These are phyloP conservation scores for Neogobius melanostomus DNA, from an alignment of 2,113 vertebrate genomes.

Conservation along the genomic window DNA sequence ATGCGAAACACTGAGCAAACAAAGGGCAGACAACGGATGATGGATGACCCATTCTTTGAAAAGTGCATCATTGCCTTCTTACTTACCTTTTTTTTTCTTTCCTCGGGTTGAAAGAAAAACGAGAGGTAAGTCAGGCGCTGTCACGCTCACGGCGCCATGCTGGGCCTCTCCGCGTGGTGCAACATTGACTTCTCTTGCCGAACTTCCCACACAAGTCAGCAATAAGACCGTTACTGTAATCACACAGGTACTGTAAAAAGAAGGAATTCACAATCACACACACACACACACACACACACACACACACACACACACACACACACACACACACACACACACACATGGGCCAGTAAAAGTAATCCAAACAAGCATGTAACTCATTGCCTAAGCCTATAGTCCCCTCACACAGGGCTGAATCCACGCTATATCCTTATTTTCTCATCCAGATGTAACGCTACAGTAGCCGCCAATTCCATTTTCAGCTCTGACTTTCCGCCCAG, in stretches of 20 bases:
- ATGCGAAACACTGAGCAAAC: no score
- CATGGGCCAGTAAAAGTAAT: constrained; percentile 32
- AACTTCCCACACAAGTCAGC: constrained; percentile 12
- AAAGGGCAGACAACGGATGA: no score
- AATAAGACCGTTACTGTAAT: constrained; percentile 16
- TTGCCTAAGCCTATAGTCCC: neutral
- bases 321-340: constrained; percentile 14
- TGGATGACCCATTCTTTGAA: no score
- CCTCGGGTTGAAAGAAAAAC: neutral
- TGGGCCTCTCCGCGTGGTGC: constrained; percentile 21
- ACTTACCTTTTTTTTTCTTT: neutral
- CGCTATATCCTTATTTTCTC: constrained; percentile 56
- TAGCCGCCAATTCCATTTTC: constrained; percentile 67
- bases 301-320: no score
- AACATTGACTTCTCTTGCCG: neutral
- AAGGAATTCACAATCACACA: neutral
- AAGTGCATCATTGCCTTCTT: no score
- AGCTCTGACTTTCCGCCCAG: constrained; percentile 34
- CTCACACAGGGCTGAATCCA: constrained; percentile 44
- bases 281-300: no score
- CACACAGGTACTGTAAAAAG: constrained; percentile 20
- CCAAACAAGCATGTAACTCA: constrained; percentile 42
- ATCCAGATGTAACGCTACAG: constrained; percentile 65
- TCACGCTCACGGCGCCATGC: constrained; percentile 3
- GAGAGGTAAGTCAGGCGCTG: constrained; percentile 18